phyloP scores from a whole-genome alignment of 2,113 vertebrate species.

The Plestiodon gilberti region DNA sequence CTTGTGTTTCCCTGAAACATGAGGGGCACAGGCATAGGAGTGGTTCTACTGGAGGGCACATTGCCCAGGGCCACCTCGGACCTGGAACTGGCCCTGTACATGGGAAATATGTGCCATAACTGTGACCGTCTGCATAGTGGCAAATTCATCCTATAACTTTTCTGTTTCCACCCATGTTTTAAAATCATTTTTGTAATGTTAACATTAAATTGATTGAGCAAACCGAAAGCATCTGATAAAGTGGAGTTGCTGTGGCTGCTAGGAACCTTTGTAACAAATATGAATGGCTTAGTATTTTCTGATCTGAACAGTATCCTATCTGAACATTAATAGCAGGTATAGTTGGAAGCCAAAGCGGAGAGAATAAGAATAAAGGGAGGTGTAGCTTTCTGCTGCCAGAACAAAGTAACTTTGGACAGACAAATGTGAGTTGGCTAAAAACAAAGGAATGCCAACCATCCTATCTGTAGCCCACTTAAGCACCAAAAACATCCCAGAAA shows the following conservation, averaged over 20 bases:
- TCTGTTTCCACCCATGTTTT: not conserved
- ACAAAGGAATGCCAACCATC: not conserved
- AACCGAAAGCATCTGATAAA: slow-evolving; percentile 32
- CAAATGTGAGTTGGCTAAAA: not conserved
- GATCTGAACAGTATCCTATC: slow-evolving; percentile 18
- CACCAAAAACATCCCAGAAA: slow-evolving; percentile 49
- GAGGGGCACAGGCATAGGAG: too few relatives aligned
- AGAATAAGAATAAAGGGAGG: not conserved
- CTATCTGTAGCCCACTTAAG: not conserved
- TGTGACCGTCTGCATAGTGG: not conserved
- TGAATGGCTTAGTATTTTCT: not conserved
- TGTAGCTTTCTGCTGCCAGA: not conserved
- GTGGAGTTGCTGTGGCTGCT: slow-evolving; percentile 6
- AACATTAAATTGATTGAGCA: slow-evolving; percentile 24
- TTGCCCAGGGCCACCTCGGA: too few relatives aligned
- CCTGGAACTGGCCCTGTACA: not conserved
- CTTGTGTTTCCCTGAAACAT: too few relatives aligned
- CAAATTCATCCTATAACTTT: not conserved
- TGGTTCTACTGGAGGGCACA: too few relatives aligned
- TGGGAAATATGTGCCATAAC: not conserved
- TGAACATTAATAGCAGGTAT: not conserved
- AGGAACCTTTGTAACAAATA: slow-evolving; percentile 29
- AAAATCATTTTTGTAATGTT: not conserved
- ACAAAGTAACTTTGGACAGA: not conserved
- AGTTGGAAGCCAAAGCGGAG: not conserved